Evolutionary conservation across 2,113 vertebrate genomes (phyloP), one percentile per base, ranked within the genome.

Genomic region (Paedocypris sp.): DNA sequence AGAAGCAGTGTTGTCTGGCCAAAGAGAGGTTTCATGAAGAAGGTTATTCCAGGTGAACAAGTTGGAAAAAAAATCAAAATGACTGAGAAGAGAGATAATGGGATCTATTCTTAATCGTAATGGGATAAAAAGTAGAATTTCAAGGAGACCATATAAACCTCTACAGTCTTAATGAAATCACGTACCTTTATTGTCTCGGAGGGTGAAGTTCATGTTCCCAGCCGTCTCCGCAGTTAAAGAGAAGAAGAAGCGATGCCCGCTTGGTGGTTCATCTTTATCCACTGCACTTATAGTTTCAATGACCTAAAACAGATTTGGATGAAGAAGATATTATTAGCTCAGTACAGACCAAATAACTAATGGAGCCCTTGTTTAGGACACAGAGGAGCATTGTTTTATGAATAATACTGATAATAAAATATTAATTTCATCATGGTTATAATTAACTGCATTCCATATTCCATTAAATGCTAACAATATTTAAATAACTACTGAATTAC

Each of bases 241-340:
- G 76, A 92, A 92, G 67, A 86, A 87, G 73, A 92, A 92, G 71
- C 88, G 86, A 61, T 92, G 90, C 12, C 90, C 90, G 0, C 76
- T 88, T 25, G 86, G 85, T 25, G 90, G 90, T 42, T 90, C 90
- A 39, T 92, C 90, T 73, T 77, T 87, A 74, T 92, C 90, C 23
- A 90, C 67, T 1, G 90, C 90, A 46, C 90, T 90, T 69, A 92
- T 87, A 70, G 88, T 90, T 79, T 92, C 89, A 70, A 92, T 92
- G 10, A 90, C 82, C 90, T 92, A 53, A 33, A 15, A 58, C 39
- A 42, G 42, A 4, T 49, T 16, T 28, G 18, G 28, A 13, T 33
- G 19, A 20, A 38, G 10, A 16, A 38, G 15, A 25, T 51, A 19
- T 22, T 51, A 18, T 18, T 26, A 12, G 6, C 25, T 41, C 11